Evolutionary conservation across 2,113 vertebrate genomes (phyloP), one percentile per base, ranked within the genome.

Genomic region (Trichechus manatus): DNA sequence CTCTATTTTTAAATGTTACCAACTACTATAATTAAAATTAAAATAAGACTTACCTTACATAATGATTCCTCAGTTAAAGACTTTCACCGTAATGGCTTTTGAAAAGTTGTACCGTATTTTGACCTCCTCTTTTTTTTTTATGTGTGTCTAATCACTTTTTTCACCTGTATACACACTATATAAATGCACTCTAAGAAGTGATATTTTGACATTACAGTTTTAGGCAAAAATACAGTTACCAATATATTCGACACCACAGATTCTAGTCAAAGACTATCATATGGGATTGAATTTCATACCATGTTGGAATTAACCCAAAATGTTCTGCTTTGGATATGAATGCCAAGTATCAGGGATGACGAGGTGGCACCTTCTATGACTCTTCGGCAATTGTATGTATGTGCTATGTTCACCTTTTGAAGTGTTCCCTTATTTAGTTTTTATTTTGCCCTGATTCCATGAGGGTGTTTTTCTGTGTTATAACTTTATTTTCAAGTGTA

Each of bases 401-500:
- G 33, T 53, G 22, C 44, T 39, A n/a, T 87, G 74, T 81, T 72
- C 27, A 50, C 72, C 23, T 80, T 94, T 79, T 33, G 39, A 79
- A 70, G 25, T 23, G 31, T 36, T 91, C 17, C 68, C 68, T 94
- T 75, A 68, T 70, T 94, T 93, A 93, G 81, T 39, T 90, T 92
- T 95, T 92, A 83, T 90, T 96, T 95, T 94, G 77, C 39, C 93
- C 8, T 56, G 53, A 56, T 11, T 56, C 10, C 53, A 56, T 11
- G 50, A 80, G 88, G 85, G 63, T 93, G 13, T 78, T 95, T 87
- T 92, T 81, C 85, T 92, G 44, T 92, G 56, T 89, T 81, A 92
- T 75, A 96, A 92, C 63, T 95, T 92, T 96, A 87, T 96, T 97
- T 97, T 96, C 91, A 91, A 94, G 63, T 72, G 77, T 64, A 94